These are phyloP conservation scores for Procavia capensis DNA, from an alignment of 2,113 vertebrate species.

Conservation along the genomic window DNA sequence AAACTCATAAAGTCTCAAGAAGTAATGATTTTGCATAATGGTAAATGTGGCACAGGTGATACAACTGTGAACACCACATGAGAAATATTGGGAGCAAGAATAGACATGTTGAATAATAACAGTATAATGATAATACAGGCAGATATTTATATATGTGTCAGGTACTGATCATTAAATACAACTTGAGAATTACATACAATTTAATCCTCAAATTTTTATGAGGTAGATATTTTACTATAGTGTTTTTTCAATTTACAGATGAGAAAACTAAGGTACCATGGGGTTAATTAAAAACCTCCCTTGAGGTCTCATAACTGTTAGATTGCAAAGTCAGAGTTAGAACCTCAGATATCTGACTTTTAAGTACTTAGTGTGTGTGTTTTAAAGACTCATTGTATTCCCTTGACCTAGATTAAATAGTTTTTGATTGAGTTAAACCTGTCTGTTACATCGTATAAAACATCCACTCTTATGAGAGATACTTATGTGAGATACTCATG, in stretches of 20 bases:
- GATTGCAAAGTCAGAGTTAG: background rate
- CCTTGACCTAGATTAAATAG: background rate
- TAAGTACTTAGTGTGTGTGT: background rate
- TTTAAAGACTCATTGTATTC: background rate
- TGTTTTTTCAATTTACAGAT: background rate
- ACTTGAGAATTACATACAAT: too few relatives aligned
- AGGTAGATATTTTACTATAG: background rate
- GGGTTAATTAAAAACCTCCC: background rate
- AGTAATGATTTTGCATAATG: background rate
- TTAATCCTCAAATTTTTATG: background rate
- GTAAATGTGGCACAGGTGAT: background rate
- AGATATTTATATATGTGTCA: background rate
- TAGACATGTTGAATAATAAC: background rate
- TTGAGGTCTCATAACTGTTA: background rate
- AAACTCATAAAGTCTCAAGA: slow-evolving; percentile 11
- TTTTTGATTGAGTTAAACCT: background rate
- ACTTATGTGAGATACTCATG: background rate
- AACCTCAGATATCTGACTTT: background rate
- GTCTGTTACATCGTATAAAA: background rate
- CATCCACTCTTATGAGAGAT: background rate
- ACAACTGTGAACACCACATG: background rate
- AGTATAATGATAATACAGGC: background rate
- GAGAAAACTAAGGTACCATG: background rate
- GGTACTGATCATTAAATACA: background rate
- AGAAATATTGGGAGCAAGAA: background rate